Base-by-base conservation (phyloP, 2,888 invertebrate species). In the Sceliomorpha sp. region DNA sequence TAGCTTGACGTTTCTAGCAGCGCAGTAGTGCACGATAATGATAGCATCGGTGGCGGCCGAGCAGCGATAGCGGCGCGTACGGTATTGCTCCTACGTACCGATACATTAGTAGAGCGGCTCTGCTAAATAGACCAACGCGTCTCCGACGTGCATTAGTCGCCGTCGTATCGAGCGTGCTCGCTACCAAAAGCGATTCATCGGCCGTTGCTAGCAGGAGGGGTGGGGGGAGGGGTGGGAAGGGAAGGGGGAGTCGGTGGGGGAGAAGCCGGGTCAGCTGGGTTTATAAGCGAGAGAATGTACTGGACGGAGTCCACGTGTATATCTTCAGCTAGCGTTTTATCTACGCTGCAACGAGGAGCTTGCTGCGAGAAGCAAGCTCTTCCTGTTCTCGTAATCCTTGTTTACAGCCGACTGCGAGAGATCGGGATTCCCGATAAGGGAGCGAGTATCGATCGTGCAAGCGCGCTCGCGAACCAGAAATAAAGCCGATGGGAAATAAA, bases 371-470 rank as follows among this genome's bases (percentile, higher is more conserved):
- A 56, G 59, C 59, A 67, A 64, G 56, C 59, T 70, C 69, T 66
- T 69, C 58, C 72, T 67, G 56, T 58, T 66, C 72, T 66, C 69
- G 72, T 72, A 72, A 66, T 72, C 72, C 69, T 70, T 67, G 67
- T 70, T 72, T 72, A 69, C 69, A 72, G 59, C 59, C 53, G 47
- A 60, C 69, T 45, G 67, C 39, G 60, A 63, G 60, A 68, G 72
- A 72, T 72, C 69, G 58, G 69, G 66, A 58, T 62, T 62, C 66
- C 62, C 40, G 72, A 72, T 69, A 72, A 59, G 58, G 66, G 50
- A 72, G 64, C 32, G 40, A 48, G 50, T 62, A 72, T 72, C 66
- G 72, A 72, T 72, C 62, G 68, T 47, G 64, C 60, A 59, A 67
- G 53, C 40, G 56, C 45, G 9, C 48, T 48, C 50, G 48, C 50